Percentiles rank a stretch among this genome's conserved stretches.
Evolutionary conservation across 2,113 vertebrate genomes (phyloP).

Genomic region (Struthio camelus): DNA sequence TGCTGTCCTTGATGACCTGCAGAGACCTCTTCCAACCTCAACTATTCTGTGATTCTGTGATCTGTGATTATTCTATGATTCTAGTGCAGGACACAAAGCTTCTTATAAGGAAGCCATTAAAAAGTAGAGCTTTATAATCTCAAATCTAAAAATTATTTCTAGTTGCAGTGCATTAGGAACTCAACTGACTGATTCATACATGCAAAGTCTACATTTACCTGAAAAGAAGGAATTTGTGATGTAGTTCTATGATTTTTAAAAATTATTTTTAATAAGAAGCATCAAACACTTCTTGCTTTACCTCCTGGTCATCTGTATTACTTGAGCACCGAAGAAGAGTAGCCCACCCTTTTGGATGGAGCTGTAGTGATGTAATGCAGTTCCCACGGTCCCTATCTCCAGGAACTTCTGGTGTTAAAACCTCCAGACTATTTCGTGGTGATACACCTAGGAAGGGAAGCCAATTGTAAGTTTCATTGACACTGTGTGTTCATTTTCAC

Average conservation of each 20-base stretch:
- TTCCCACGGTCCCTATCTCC: slow-evolving; percentile 93
- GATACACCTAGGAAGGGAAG: slow-evolving; percentile 81
- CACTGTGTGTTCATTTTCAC: background rate
- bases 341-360: slow-evolving; percentile 98
- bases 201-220: too few species aligned
- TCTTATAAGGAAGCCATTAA: too few species aligned
- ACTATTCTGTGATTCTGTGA: too few species aligned
- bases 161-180: too few species aligned
- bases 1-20: too few species aligned
- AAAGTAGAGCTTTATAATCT: too few species aligned
- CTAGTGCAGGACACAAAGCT: too few species aligned
- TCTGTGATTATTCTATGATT: too few species aligned
- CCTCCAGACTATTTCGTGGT: slow-evolving; percentile 95
- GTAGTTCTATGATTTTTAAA: background rate
- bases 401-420: slow-evolving; percentile 96
- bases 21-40: too few species aligned
- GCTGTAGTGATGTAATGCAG: slow-evolving; percentile 97
- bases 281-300: slow-evolving; percentile 42
- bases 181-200: too few species aligned
- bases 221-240: too few species aligned
- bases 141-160: too few species aligned
- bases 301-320: slow-evolving; percentile 98
- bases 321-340: slow-evolving; percentile 95
- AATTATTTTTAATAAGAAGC: background rate
- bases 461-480: background rate